phyloP scores from a whole-genome alignment of 2,888 invertebrate species.

The Fissipunctia ypsillon region DNA sequence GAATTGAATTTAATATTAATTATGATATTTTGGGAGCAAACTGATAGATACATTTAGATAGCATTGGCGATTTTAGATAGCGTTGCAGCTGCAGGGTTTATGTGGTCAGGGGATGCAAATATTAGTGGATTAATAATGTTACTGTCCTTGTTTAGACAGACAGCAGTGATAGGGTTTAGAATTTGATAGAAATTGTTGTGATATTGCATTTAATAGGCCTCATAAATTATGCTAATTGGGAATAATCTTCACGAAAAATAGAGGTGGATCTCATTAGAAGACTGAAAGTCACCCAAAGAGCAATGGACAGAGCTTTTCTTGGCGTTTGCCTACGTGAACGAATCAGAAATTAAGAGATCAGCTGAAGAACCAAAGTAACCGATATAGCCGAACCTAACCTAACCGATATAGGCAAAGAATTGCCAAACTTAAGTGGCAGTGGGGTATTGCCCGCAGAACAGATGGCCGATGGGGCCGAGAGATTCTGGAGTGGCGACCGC shows the following conservation, averaged over 20 bases:
- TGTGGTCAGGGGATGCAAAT: slow-evolving; percentile 15
- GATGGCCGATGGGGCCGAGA: too few relatives aligned
- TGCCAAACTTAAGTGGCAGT: too few relatives aligned
- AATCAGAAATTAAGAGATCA: too few relatives aligned
- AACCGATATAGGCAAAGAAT: too few relatives aligned
- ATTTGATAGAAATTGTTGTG: background rate
- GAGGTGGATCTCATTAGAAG: too few relatives aligned
- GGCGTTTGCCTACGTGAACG: too few relatives aligned
- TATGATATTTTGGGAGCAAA: slow-evolving; percentile 28
- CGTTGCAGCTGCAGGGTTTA: slow-evolving; percentile 18
- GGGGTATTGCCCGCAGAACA: too few relatives aligned
- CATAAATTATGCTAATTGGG: background rate
- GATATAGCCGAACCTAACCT: too few relatives aligned
- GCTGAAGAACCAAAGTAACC: too few relatives aligned
- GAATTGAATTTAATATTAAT: slow-evolving; percentile 45
- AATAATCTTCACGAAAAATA: background rate
- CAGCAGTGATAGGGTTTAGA: slow-evolving; percentile 4
- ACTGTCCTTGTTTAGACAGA: slow-evolving; percentile 14
- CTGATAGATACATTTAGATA: slow-evolving; percentile 16
- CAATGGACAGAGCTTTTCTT: too few relatives aligned
- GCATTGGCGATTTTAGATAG: slow-evolving; percentile 26
- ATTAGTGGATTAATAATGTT: slow-evolving; percentile 9
- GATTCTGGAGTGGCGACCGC: too few relatives aligned
- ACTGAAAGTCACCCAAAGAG: too few relatives aligned
- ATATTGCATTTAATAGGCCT: slow-evolving; percentile 2